Base-by-base conservation (phyloP, 2,888 invertebrate genomes). In the Troides helena region DNA sequence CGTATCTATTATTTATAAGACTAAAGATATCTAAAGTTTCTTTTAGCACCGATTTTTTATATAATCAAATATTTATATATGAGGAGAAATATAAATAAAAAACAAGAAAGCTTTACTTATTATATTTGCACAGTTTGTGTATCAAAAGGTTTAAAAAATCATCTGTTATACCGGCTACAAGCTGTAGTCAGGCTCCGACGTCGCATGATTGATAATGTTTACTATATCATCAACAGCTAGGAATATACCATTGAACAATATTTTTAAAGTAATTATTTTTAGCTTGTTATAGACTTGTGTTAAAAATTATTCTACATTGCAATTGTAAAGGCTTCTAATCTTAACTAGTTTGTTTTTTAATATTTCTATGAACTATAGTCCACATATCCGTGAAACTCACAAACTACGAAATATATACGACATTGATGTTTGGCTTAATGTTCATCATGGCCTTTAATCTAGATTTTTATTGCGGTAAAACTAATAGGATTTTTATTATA, bases 121-220 rank as follows among this genome's bases (percentile, higher is more conserved):
- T 46, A 46, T 17, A 23, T 23, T 25, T 53, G 18, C 70, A 62
- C 30, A 59, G 57, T 59, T 39, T 21, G 53, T 57, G 65, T 64
- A 57, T 43, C 25, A 58, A 50, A 57, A 64, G 58, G 56, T 68
- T 73, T 73, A 82, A 83, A 84, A 84, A 83, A 77, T 80, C 82
- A 86, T 86, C 85, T 85, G 81, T 87, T 81, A 30, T 30, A 86
- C 77, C 72, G 78, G 77, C 77, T 74, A 75, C 75, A 78, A 81
- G 80, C 80, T 78, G 72, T 76, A 82, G 83, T 81, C 82, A 81
- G 79, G 74, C 68, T 79, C 79, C 80, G 84, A 80, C 81, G 76
- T 70, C 72, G 74, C 74, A 79, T 85, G 86, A 87, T 85, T 85
- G 85, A 69, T 68, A 68, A 59, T 72, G 72, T 23, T 64, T 53